Percentiles rank a stretch among this genome's conserved stretches.
Conservation (phyloP, 2,888 invertebrate species). For the Pterostichus niger region DNA sequence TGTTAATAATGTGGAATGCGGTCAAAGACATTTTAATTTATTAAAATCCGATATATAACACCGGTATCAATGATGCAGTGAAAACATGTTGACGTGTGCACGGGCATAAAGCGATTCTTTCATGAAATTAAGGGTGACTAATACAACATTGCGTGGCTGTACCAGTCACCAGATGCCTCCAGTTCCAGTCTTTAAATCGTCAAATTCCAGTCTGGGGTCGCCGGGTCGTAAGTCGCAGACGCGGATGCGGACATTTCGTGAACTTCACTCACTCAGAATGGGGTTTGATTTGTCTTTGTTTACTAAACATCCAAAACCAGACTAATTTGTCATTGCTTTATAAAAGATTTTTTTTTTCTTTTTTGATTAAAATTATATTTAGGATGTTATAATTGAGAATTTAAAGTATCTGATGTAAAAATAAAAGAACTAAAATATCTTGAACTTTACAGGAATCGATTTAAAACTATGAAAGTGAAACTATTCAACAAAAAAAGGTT, state of each 20-base stretch:
- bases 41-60: constrained; percentile 54
- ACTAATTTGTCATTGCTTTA: neutral
- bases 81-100: constrained; percentile 59
- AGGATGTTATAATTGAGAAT: no score
- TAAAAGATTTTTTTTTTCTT: no score
- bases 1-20: constrained; percentile 28
- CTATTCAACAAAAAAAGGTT: neutral
- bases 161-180: constrained; percentile 63
- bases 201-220: neutral
- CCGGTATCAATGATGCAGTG: constrained; percentile 34
- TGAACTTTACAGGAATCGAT: neutral
- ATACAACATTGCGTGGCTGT: constrained; percentile 64
- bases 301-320: neutral
- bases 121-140: constrained; percentile 64
- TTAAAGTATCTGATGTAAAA: neutral
- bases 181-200: constrained; percentile 22
- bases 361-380: no score
- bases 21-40: constrained; percentile 47
- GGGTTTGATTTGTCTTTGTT: constrained; percentile 22
- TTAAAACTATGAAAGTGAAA: neutral
- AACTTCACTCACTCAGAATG: constrained; percentile 41
- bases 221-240: constrained; percentile 26
- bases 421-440: neutral
- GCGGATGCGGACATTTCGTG: constrained; percentile 46
- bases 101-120: constrained; percentile 59